Evolutionary conservation across 2,113 vertebrate genomes (phyloP).

Genomic region (Lagenorhynchus albirostris): DNA sequence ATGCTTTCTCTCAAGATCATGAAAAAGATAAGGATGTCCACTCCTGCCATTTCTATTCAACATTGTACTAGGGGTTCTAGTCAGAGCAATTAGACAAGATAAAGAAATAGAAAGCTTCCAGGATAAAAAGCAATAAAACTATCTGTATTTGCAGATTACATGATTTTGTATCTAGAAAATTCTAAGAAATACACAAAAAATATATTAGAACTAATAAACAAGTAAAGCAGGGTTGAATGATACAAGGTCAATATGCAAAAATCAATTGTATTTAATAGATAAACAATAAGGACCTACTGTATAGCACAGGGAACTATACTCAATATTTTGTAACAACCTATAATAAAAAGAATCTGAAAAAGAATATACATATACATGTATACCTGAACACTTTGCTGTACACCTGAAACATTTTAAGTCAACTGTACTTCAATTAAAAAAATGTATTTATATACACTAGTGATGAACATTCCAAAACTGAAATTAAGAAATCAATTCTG

Average conservation of each 20-base stretch:
- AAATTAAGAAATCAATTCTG: neutral
- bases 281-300: neutral
- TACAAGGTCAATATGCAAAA: neutral
- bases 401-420: neutral
- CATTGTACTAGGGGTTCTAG: neutral
- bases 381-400: neutral
- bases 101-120: neutral
- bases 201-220: neutral
- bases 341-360: neutral
- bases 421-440: neutral
- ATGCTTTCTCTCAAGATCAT: neutral
- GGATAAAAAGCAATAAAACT: neutral
- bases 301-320: neutral
- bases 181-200: neutral
- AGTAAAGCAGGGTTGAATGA: neutral
- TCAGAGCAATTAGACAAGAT: neutral
- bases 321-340: neutral
- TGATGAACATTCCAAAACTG: neutral
- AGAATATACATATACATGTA: neutral
- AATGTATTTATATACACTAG: neutral
- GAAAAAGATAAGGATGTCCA: neutral
- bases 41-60: neutral
- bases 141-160: neutral
- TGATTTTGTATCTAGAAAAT: neutral
- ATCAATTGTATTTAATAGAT: neutral